Percentiles rank a stretch among this genome's conserved stretches.
Evolutionary conservation across 2,888 invertebrate species (phyloP).

Genomic region (Torymus tubicola): DNA sequence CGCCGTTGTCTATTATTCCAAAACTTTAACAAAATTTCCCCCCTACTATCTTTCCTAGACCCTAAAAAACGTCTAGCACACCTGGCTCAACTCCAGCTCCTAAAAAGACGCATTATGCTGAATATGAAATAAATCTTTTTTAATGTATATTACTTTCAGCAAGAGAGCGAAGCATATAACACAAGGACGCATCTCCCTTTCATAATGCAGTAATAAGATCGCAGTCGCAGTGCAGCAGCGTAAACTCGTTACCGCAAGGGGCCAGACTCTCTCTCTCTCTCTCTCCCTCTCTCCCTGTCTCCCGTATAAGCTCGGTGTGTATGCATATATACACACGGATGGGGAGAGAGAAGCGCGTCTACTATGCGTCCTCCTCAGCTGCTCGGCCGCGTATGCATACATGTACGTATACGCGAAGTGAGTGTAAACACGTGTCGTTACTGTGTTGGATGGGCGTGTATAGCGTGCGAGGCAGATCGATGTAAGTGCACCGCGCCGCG

Average conservation of each 20-base stretch:
- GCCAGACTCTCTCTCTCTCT: not conserved
- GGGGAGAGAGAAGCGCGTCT: too few relatives aligned
- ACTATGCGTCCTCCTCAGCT: not conserved
- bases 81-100: too few relatives aligned
- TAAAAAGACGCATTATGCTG: too few relatives aligned
- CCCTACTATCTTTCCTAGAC: too few relatives aligned
- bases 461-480: slow-evolving; percentile 21
- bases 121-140: too few relatives aligned
- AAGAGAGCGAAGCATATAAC: not conserved
- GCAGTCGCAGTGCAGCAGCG: slow-evolving; percentile 11
- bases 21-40: too few relatives aligned
- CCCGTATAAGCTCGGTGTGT: not conserved
- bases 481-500: slow-evolving; percentile 27
- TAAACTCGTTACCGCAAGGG: slow-evolving; percentile 24
- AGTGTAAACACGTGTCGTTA: slow-evolving; percentile 51
- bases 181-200: not conserved
- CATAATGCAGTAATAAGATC: slow-evolving; percentile 14
- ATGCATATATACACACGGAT: not conserved
- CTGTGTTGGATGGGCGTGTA: slow-evolving; percentile 17
- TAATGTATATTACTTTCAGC: too few relatives aligned
- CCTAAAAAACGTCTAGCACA: too few relatives aligned
- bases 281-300: not conserved
- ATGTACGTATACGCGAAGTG: not conserved
- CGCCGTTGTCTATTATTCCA: too few relatives aligned
- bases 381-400: not conserved